Conservation (phyloP, 2,797 vertebrate species). For the Tympanoctomys barrerae region DNA sequence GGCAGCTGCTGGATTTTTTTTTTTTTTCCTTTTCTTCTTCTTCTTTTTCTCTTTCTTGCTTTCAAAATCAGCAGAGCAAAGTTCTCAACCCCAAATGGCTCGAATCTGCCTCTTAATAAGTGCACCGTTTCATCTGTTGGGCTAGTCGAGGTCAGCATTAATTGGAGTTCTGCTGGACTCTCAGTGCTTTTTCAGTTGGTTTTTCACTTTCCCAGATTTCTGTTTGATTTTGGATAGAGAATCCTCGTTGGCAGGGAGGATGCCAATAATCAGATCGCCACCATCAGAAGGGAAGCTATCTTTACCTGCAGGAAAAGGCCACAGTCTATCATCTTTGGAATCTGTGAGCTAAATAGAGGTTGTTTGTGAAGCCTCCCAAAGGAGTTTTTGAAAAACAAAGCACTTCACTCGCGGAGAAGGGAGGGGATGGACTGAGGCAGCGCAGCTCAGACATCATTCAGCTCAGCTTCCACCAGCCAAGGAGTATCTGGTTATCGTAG, state of each 20-base stretch:
- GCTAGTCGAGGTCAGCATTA: constrained; percentile 69
- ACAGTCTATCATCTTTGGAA: constrained; percentile 70
- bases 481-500: background rate
- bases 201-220: constrained; percentile 68
- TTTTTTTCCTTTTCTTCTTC: too few relatives aligned
- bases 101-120: constrained; percentile 71
- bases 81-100: constrained; percentile 72
- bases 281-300: constrained; percentile 47
- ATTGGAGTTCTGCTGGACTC: constrained; percentile 65
- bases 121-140: constrained; percentile 60
- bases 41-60: background rate
- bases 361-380: constrained; percentile 75
- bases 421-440: background rate
- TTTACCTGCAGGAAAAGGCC: constrained; percentile 64
- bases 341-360: constrained; percentile 70
- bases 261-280: constrained; percentile 63
- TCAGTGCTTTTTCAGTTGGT: constrained; percentile 46
- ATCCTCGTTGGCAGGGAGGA: constrained; percentile 43
- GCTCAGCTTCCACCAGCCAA: background rate
- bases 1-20: constrained; percentile 70
- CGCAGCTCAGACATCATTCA: constrained; percentile 44
- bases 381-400: constrained; percentile 80
- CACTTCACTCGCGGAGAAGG: constrained; percentile 60
- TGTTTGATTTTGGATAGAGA: constrained; percentile 71
- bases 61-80: constrained; percentile 78